Evolutionary conservation across 2,888 invertebrate species (phyloP).

Genomic region (Troglohyphantes excavatus): DNA sequence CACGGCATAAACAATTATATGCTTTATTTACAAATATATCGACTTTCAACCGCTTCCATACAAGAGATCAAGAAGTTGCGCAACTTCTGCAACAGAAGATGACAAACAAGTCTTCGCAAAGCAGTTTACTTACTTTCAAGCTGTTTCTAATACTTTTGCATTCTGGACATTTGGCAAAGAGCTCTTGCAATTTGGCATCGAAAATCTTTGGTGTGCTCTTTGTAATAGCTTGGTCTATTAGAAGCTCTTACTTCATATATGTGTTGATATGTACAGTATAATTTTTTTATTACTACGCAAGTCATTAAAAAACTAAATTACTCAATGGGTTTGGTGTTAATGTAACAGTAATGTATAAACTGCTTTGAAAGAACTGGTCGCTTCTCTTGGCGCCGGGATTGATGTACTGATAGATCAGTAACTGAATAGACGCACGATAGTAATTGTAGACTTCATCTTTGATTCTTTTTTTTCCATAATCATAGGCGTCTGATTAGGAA

Average conservation of each 20-base stretch:
- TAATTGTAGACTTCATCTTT: neutral
- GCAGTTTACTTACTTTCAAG: neutral
- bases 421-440: neutral
- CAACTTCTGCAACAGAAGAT: neutral
- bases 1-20: conserved; percentile 49
- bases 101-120: conserved; percentile 21
- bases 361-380: neutral
- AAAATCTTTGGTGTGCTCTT: neutral
- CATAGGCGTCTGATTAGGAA: neutral
- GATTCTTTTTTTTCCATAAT: neutral
- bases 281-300: neutral
- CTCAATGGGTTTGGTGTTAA: neutral
- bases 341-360: neutral
- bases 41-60: neutral
- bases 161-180: neutral
- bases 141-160: neutral
- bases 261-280: too few species aligned
- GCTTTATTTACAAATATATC: conserved; percentile 74
- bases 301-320: neutral
- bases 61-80: conserved; percentile 7
- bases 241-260: neutral
- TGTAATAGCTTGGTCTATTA: neutral
- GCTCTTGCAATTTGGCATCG: neutral
- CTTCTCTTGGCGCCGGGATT: neutral
- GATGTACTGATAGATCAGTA: neutral